Base-by-base conservation (phyloP, 2,113 vertebrate genomes). In the Macroglossus sobrinus region DNA sequence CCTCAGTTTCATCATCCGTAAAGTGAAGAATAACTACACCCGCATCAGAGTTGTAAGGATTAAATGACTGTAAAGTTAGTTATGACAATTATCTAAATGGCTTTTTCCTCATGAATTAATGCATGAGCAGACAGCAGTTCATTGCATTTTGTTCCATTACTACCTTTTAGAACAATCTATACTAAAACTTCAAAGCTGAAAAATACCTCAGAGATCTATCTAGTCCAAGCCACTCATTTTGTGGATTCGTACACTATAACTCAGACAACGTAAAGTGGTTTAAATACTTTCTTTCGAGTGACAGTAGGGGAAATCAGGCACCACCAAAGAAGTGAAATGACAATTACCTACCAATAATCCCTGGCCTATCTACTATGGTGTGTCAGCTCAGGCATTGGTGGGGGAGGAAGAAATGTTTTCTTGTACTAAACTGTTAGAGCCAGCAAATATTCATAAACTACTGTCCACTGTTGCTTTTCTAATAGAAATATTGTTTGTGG, bases 41-140 rank as follows among this genome's bases (percentile, higher is more conserved):
- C 75, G 72, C 18, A 53, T 93, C 28, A 87, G 55, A 38, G 28
- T 57, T 75, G 53, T 92, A 18, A 91, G 18, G 78, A 53, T 47
- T 71, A 72, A 82, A 30, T 64, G 69, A 88, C 16, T 72, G 40
- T 82, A 87, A 87, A 95, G n/a, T 89, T 82, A 76, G 74, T 80
- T 89, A 69, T 53, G 35, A 80, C 18, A 72, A 64, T 40, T 84
- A 85, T 80, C 7, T 76, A 89, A 93, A 2, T 71, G 45, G 69
- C 63, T 89, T 78, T 50, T 91, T 86, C 82, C 40, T 93, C 50
- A 92, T 55, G 55, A 94, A 79, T 90, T 79, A 50, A 85, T 59
- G 50, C 35, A 85, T 24, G 9, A 69, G 14, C n/a, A 81, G 26
- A 74, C 14, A 90, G 43, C 24, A 92, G 30, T 38, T 89, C 33